phyloP scores from a whole-genome alignment of 1,140 invertebrate species.

The Anastrepha obliqua region DNA sequence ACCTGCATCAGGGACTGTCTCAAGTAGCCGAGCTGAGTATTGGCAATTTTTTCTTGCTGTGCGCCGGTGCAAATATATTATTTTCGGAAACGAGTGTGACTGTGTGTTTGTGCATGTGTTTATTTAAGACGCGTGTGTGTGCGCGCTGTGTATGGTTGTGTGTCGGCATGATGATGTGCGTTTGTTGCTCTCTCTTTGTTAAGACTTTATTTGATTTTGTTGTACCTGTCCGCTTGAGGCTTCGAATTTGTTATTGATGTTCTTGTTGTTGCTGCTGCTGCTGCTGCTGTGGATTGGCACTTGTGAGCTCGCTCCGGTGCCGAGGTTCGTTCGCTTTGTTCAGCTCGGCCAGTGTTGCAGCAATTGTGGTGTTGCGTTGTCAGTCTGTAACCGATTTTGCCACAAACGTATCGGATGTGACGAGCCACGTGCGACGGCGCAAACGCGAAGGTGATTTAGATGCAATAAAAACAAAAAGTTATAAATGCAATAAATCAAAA shows the following conservation, averaged over 20 bases:
- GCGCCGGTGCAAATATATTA: background rate
- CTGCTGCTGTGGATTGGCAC: background rate
- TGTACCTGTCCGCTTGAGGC: constrained; percentile 45
- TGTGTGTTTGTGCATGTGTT: background rate
- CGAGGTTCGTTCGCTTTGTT: background rate
- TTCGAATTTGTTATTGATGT: background rate
- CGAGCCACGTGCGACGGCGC: background rate
- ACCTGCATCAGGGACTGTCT: constrained; percentile 1
- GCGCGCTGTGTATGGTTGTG: background rate
- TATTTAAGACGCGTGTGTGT: background rate
- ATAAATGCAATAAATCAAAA: background rate
- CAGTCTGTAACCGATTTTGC: constrained; percentile 48
- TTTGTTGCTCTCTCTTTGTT: background rate
- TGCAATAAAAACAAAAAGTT: background rate
- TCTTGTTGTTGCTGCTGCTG: background rate
- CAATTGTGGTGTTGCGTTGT: constrained; percentile 8
- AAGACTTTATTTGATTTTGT: constrained; percentile 28
- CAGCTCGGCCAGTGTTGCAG: constrained; percentile 6
- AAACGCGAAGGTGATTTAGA: constrained; percentile 5
- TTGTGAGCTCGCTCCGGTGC: constrained; percentile 34
- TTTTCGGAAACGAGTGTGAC: background rate
- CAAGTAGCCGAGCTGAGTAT: constrained; percentile 16
- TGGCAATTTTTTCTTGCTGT: background rate
- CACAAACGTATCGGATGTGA: constrained; percentile 4
- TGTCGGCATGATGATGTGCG: background rate